Evolutionary conservation across 2,888 invertebrate species (phyloP).

Genomic region (Tubulanus polymorphus): DNA sequence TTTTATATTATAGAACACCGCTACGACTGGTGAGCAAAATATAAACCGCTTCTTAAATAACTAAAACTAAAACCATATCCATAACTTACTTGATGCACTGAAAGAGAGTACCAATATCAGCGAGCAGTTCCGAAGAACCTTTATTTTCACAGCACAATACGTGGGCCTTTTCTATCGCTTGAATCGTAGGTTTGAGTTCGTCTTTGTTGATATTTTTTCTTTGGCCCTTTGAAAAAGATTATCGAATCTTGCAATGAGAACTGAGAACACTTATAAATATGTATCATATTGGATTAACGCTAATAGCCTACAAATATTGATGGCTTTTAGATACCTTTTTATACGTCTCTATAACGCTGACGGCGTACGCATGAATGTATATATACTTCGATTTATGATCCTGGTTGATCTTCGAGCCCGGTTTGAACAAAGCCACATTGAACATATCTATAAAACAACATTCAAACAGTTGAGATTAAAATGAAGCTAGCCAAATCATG

Average conservation of each 20-base stretch:
- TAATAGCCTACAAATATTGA: not conserved
- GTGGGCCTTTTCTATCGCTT: constrained; percentile 91
- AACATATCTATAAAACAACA: constrained; percentile 68
- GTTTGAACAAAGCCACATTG: constrained; percentile 88
- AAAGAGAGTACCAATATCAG: constrained; percentile 84
- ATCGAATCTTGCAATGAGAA: too few species aligned
- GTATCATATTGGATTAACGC: not conserved
- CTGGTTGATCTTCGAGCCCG: constrained; percentile 87
- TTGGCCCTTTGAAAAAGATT: too few species aligned
- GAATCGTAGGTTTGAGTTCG: constrained; percentile 83
- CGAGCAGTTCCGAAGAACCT: constrained; percentile 87
- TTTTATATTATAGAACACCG: too few species aligned
- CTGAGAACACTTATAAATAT: not conserved
- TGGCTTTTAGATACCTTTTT: constrained; percentile 56
- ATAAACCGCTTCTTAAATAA: constrained; percentile 1
- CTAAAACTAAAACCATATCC: not conserved
- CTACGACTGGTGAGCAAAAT: too few species aligned
- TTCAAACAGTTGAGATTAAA: not conserved
- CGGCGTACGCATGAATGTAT: constrained; percentile 87
- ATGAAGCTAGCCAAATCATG: too few species aligned
- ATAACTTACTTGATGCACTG: constrained; percentile 44
- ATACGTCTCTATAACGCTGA: constrained; percentile 84
- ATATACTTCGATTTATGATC: constrained; percentile 97
- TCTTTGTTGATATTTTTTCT: constrained; percentile 70
- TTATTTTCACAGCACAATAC: constrained; percentile 84